Conservation (phyloP, 2,888 invertebrate species). For the Candidula unifasciata region DNA sequence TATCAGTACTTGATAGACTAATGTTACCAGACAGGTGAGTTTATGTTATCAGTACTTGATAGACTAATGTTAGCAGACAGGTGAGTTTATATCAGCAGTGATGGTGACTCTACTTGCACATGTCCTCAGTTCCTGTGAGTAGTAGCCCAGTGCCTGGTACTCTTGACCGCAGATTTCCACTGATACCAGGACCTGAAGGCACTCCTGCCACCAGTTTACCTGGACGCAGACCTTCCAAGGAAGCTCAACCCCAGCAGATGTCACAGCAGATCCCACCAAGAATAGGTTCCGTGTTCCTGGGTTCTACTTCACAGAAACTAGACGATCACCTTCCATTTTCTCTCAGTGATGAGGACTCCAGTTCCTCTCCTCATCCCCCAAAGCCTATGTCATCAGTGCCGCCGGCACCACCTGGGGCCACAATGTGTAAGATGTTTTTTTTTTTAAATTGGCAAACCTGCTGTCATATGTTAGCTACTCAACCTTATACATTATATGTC, state of each 20-base stretch:
- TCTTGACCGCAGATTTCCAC: constrained; percentile 34
- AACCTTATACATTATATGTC: background rate
- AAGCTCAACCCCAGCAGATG: background rate
- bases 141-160: constrained; percentile 42
- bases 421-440: constrained; percentile 74
- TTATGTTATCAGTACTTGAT: no score
- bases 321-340: constrained; percentile 56
- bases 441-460: no score
- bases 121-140: constrained; percentile 45
- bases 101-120: no score
- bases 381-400: constrained; percentile 65
- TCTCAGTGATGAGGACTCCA: constrained; percentile 70
- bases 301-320: background rate
- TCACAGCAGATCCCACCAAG: constrained; percentile 14
- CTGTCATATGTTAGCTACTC: background rate
- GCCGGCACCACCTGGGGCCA: constrained; percentile 74
- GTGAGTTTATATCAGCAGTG: no score
- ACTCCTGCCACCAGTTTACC: constrained; percentile 45
- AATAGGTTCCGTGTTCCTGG: background rate
- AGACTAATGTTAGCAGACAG: no score
- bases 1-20: no score
- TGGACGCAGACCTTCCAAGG: constrained; percentile 49
- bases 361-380: constrained; percentile 66
- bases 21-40: no score
- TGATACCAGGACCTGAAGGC: constrained; percentile 39